Evolutionary conservation across 2,113 vertebrate genomes (phyloP).

Genomic region (Girardinichthys multiradiatus): DNA sequence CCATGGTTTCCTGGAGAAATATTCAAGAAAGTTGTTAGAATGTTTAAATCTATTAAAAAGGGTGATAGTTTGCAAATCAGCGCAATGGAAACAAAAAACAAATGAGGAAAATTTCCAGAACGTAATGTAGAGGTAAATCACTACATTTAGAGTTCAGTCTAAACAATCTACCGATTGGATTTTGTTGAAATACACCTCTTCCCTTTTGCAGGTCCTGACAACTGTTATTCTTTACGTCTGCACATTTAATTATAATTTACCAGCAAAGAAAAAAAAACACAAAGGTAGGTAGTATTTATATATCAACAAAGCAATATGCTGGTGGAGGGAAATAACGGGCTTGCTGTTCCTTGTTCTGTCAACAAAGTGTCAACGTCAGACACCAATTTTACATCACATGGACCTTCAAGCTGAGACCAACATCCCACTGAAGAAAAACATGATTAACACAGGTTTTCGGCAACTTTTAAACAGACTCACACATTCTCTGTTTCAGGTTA

Average conservation of each 20-base stretch:
- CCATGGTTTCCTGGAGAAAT: conserved; percentile 75
- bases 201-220: neutral
- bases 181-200: neutral
- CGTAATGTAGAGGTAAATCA: neutral
- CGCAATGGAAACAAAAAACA: neutral
- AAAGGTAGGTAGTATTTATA: neutral
- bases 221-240: neutral
- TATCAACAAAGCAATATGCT: neutral
- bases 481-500: too few relatives aligned
- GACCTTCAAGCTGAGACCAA: neutral
- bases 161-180: neutral
- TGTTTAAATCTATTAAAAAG: neutral
- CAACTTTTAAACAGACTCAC: too few relatives aligned
- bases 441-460: too few relatives aligned
- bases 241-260: neutral
- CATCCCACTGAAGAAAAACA: neutral
- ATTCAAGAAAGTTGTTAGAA: neutral
- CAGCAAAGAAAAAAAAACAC: neutral
- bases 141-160: neutral
- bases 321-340: neutral
- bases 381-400: neutral
- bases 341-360: neutral
- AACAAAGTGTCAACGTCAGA: neutral
- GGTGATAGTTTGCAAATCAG: neutral
- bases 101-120: rapidly evolving